phyloP scores from a whole-genome alignment of 2,888 invertebrate genomes.

The Cosmia pyralina region DNA sequence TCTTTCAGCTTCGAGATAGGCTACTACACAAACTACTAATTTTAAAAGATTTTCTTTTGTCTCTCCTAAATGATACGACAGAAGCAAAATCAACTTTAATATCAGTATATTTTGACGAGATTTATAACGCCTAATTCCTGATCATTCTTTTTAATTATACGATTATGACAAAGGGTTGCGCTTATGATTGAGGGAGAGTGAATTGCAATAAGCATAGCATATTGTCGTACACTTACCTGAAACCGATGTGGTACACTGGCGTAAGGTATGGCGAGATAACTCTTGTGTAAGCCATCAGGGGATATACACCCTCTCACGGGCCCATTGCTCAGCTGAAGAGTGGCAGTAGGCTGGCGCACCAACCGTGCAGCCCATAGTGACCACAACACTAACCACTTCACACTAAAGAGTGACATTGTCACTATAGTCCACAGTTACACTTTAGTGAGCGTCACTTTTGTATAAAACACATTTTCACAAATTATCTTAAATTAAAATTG shows the following conservation, averaged over 20 bases:
- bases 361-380: conserved; percentile 81
- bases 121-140: too few species aligned
- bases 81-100: neutral
- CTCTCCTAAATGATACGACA: too few species aligned
- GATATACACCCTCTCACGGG: conserved; percentile 75
- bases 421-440: conserved; percentile 2
- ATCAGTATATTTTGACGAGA: neutral
- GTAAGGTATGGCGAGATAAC: conserved; percentile 80
- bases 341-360: conserved; percentile 78
- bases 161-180: neutral
- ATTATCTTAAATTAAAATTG: neutral
- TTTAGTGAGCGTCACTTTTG: neutral
- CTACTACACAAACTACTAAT: neutral
- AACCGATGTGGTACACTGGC: conserved; percentile 77
- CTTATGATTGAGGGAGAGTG: neutral
- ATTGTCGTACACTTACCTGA: conserved; percentile 69
- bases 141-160: conserved; percentile 1
- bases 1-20: neutral
- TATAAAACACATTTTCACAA: neutral
- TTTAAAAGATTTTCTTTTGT: neutral
- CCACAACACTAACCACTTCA: conserved; percentile 82
- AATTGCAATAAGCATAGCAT: neutral
- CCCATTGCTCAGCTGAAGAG: conserved; percentile 75
- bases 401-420: conserved; percentile 30
- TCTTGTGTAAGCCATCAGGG: conserved; percentile 73